A percentile compares a stretch with the other conserved stretches of the same genome.
Evolutionary conservation across 2,888 invertebrate genomes (phyloP).

Genomic region (Chymomyza caudatula): DNA sequence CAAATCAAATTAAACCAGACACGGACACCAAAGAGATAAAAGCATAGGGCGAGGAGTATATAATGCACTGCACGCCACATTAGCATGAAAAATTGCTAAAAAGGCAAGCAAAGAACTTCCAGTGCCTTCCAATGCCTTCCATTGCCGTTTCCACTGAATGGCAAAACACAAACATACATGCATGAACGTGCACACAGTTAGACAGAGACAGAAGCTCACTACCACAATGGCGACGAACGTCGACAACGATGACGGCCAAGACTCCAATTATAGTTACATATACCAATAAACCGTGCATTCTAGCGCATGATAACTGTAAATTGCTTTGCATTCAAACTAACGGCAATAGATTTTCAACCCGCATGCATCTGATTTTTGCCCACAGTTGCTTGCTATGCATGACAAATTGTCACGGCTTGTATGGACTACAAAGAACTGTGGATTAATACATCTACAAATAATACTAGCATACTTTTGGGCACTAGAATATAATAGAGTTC

Average conservation of each 20-base stretch:
- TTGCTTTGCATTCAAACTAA: conserved; percentile 38
- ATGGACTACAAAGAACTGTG: no score
- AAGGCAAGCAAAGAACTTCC: background rate
- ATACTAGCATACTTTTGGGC: no score
- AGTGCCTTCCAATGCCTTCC: background rate
- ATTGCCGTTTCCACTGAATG: background rate
- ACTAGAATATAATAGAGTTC: no score
- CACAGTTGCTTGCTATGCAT: no score
- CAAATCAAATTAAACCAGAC: conserved; percentile 6
- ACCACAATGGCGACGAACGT: background rate
- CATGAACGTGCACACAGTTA: background rate
- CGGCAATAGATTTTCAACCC: conserved; percentile 39
- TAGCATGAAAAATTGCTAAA: conserved; percentile 1
- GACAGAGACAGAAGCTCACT: background rate
- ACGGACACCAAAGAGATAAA: background rate
- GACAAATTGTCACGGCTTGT: no score
- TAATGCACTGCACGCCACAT: background rate
- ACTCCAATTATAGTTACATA: conserved; percentile 42
- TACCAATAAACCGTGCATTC: background rate
- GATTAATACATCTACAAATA: no score
- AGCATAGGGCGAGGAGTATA: background rate
- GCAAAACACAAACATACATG: background rate
- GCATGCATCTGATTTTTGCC: background rate
- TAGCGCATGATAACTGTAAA: conserved; percentile 35
- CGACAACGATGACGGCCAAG: conserved; percentile 14